Evolutionary conservation across 1,140 invertebrate genomes (phyloP), one percentile per base, ranked within the genome.

Genomic region (Cyrtorhinus lividipennis): DNA sequence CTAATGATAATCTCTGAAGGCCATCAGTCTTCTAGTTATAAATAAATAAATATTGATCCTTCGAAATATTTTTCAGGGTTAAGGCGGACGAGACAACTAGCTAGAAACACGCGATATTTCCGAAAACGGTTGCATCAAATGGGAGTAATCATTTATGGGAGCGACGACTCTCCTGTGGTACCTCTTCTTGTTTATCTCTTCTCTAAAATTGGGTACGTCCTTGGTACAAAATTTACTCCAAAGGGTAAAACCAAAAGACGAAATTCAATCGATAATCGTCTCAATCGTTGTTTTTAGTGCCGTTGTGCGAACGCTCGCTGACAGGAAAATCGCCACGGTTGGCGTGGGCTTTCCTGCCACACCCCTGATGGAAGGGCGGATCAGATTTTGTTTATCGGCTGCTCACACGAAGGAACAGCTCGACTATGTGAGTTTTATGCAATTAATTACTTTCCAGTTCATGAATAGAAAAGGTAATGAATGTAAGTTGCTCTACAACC

Each of bases 311-410:
- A 84, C 84, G 64, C 78, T 96, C 69, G 83, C 87, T 59, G 82
- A 82, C 64, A 76, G 84, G 63, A 87, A 90, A 58, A 85, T 99
- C 62, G 95, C 95, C 22, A 85, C 86, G 12, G 95, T 98, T 2
- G 94, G 95, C 62, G 96, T 98, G 62, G 94, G 94, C 62, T 99
- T 96, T 77, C 96, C 97, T 60, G 96, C 96, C 26, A 98, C 95
- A n/a, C 89, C 92, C 48, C 81, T 99, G 61, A 88, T 92, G 78
- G 85, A 91, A 76, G 90, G 91, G 22, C 82, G 95, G 71, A 94
- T 94, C 65, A 77, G 96, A 67, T 96, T 99, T 76, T 99, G 96
- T 73, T 75, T 99, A 44, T 97, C 93, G 25, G 95, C 96, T 46
- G 85, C 90, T 22, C 95, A 99, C 73, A 93, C 92, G 22, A 92